These are phyloP conservation scores for Crocidura indochinensis DNA, from an alignment of 2,797 vertebrate species.

Conservation along the genomic window DNA sequence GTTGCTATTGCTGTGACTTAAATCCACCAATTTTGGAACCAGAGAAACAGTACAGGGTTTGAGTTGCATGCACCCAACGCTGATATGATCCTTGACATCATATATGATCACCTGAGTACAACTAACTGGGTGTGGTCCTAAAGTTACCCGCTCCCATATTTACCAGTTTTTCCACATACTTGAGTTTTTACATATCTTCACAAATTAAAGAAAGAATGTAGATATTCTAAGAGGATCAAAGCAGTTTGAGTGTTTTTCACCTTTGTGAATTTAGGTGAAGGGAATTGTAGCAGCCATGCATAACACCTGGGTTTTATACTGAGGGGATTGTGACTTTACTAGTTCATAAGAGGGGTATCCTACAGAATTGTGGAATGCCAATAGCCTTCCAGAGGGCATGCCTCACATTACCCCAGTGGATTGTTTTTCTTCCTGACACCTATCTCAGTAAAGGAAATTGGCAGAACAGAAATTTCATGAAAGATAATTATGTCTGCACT, in stretches of 20 bases:
- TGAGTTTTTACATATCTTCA: background rate
- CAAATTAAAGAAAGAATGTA: background rate
- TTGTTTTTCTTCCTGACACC: background rate
- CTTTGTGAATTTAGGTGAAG: constrained; percentile 24
- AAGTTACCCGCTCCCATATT: background rate
- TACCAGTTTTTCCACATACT: background rate
- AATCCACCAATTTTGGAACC: too few species aligned
- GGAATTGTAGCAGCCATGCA: background rate
- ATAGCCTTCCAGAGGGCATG: background rate
- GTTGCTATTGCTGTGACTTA: background rate
- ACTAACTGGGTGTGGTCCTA: too few species aligned
- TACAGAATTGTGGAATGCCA: background rate
- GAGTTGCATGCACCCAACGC: too few species aligned
- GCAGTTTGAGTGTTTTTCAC: background rate
- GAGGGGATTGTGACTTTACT: background rate
- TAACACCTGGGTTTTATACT: background rate
- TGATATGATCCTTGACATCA: too few species aligned
- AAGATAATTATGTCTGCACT: background rate
- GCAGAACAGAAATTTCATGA: background rate
- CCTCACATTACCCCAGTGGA: background rate
- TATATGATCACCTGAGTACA: too few species aligned
- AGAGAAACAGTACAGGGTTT: too few species aligned
- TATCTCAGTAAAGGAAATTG: constrained; percentile 10
- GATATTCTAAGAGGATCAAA: background rate
- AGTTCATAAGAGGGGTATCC: background rate